Conservation (phyloP, 2,113 vertebrate genomes). For the Puffinus mauretanicus region DNA sequence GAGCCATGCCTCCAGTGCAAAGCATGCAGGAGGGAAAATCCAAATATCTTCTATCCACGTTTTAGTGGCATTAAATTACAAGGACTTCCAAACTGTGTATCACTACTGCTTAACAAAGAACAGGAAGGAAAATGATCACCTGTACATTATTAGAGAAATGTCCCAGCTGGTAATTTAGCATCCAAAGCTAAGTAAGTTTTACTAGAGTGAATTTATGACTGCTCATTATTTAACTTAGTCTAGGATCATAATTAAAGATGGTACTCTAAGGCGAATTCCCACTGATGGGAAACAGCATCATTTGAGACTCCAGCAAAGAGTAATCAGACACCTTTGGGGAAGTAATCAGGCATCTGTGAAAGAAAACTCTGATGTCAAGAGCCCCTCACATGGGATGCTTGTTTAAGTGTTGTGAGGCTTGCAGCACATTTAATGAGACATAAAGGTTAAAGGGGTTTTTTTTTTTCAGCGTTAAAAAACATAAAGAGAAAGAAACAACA, state of each 20-base stretch:
- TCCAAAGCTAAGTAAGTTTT: slow-evolving; percentile 40
- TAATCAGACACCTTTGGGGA: slow-evolving; percentile 64
- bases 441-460: slow-evolving; percentile 46
- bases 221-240: slow-evolving; percentile 58
- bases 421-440: slow-evolving; percentile 26
- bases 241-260: slow-evolving; percentile 64
- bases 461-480: not conserved
- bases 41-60: not conserved
- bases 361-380: slow-evolving; percentile 60
- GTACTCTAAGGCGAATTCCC: slow-evolving; percentile 45
- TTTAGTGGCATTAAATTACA: not conserved
- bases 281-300: slow-evolving; percentile 21
- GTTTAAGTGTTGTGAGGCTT: slow-evolving; percentile 25
- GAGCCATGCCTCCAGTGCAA: not conserved
- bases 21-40: not conserved
- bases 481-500: slow-evolving; percentile 7
- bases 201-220: slow-evolving; percentile 51
- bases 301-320: slow-evolving; percentile 45
- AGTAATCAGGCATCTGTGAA: slow-evolving; percentile 58
- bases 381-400: slow-evolving; percentile 40
- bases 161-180: slow-evolving; percentile 30
- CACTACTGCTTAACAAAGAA: not conserved
- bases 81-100: not conserved
- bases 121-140: not conserved
- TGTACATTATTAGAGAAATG: slow-evolving; percentile 2